Evolutionary conservation across 2,888 invertebrate genomes (phyloP), one percentile per base, ranked within the genome.

Genomic region (Rhopalosiphum nymphaeae): DNA sequence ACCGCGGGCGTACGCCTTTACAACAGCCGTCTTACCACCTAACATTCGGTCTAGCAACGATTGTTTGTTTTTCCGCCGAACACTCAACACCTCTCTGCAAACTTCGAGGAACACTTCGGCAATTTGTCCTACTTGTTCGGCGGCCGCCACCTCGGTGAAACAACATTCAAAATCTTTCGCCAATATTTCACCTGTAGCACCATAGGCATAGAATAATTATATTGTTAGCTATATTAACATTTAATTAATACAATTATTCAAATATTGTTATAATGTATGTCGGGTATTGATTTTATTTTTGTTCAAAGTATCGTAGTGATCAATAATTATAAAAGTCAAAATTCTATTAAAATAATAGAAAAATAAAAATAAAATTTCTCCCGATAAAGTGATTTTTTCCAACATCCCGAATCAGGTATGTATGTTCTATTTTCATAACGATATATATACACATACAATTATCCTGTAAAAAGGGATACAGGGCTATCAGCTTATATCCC

Each of bases 151-250:
- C 96, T 98, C 98, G 84, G 97, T 97, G 96, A 98, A 98, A 95
- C 97, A 97, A 96, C 98, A 98, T 95, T 98, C 98, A 95, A 98
- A 98, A 96, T 98, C 98, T 96, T 98, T 98, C 25, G 98, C 98
- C 91, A 98, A 96, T 95, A 98, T 98, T 96, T 98, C 98, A 61
- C 96, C 96, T 96, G 95, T 11, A 95, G 94, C 13, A 56, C 91
- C 42, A 67, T 21, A 36, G 21, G 3, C 9, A 42, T 78, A 78
- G 21, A 78, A 16, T 0, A 67, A 78, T 67, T 16, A n/a, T n/a
- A n/a, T 67, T 67, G 16, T 26, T n/a, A 67, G 67, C n/a, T n/a
- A 67, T 13, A 67, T n/a, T 16, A 67, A 67, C n/a, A 67, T 67
- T 61, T n/a, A 61, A n/a, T 67, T 13, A n/a, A n/a, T n/a, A n/a